Base-by-base conservation (phyloP, 2,888 invertebrate species). In the Stenolophus ochropezus region DNA sequence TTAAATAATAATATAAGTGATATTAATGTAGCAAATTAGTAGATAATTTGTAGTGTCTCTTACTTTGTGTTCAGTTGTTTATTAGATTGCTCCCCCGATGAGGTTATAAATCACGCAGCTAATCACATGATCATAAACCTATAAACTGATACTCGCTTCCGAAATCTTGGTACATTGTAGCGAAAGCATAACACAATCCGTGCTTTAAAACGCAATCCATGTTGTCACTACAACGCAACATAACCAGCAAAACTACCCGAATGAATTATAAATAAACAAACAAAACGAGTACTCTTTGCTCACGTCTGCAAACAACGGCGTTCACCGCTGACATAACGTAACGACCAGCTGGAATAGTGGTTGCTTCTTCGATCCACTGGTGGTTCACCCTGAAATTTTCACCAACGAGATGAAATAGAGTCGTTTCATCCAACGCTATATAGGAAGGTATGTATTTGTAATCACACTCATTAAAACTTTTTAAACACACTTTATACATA, bases 261-360 rank as follows among this genome's bases (percentile, higher is more conserved):
- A 65, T 33, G 33, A 65, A 65, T 65, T 65, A 33, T 65, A 51
- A 74, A 49, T 74, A 74, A 51, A 51, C 51, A 49, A 51, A 20
- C 74, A 49, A 49, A 53, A 51, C 49, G 49, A 49, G 25, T 25
- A 25, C 42, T 23, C 74, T 14, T 74, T 21, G 49, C 49, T 51
- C 23, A 51, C 73, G 73, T 73, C 21, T 21, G 49, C 16, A 20
- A 11, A 53, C 74, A 74, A 74, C 49, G 11, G 23, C 14, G 49
- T 25, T 33, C 51, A 25, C n/a, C n/a, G 71, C 49, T 16, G 16
- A 49, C 53, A 53, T 53, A 53, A 53, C 53, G 4, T 53, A 53
- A 53, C 53, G 27, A 69, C 69, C 18, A 21, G 53, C 18, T 11
- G 5, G 20, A 56, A 11, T 8, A n/a, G 16, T 21, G 21, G 20